Evolutionary conservation across 1,140 invertebrate species (phyloP).

Genomic region (Eumaeus atala): DNA sequence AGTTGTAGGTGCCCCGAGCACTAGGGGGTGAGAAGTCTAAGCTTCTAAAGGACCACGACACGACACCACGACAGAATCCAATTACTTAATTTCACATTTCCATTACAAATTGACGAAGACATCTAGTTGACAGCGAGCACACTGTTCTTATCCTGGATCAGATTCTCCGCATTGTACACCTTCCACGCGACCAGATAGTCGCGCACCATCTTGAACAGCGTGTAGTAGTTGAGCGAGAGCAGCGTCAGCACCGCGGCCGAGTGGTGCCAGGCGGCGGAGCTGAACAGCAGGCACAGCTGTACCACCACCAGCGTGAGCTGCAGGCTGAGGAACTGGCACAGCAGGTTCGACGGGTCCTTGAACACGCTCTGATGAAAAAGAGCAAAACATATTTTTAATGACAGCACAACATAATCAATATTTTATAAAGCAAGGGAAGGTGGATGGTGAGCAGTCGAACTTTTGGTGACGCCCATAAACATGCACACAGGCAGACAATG

Average conservation of each 20-base stretch:
- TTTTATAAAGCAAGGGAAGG: too few relatives aligned
- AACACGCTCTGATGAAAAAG: slow-evolving; percentile 85
- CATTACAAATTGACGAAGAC: too few relatives aligned
- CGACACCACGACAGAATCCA: too few relatives aligned
- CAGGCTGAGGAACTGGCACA: slow-evolving; percentile 83
- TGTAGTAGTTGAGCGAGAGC: slow-evolving; percentile 92
- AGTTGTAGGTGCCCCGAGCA: too few relatives aligned
- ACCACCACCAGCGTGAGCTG: slow-evolving; percentile 83
- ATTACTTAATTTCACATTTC: too few relatives aligned
- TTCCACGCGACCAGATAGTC: slow-evolving; percentile 90
- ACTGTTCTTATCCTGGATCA: slow-evolving; percentile 77
- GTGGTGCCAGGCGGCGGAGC: slow-evolving; percentile 92
- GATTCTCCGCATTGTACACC: slow-evolving; percentile 84
- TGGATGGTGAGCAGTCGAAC: too few relatives aligned
- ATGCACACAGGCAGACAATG: too few relatives aligned
- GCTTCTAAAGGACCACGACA: too few relatives aligned
- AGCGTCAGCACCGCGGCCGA: slow-evolving; percentile 89
- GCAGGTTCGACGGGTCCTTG: slow-evolving; percentile 86
- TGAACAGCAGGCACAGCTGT: slow-evolving; percentile 85
- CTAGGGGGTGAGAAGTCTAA: too few relatives aligned
- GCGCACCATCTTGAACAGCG: slow-evolving; percentile 90
- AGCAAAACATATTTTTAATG: too few relatives aligned
- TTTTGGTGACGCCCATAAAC: too few relatives aligned
- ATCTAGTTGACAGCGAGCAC: slow-evolving; percentile 15
- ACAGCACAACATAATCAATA: too few relatives aligned